Percentiles rank a stretch among this genome's conserved stretches.
Evolutionary conservation across 2,888 invertebrate genomes (phyloP).

Genomic region (Hofmannophila pseudospretella): DNA sequence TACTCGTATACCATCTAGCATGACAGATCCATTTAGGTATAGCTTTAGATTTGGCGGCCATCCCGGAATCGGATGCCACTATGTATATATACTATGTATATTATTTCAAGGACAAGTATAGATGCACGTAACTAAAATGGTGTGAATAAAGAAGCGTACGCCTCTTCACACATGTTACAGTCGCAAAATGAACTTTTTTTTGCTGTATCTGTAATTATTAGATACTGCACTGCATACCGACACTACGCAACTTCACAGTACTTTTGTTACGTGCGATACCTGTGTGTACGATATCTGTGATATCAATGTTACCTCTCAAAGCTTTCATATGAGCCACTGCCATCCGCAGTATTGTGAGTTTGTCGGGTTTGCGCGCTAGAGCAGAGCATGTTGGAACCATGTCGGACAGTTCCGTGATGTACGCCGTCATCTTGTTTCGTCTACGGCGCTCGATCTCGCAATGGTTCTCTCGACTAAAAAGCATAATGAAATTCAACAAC

Average conservation of each 20-base stretch:
- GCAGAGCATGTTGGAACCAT: slow-evolving; percentile 99
- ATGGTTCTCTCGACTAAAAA: slow-evolving; percentile 93
- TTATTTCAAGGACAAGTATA: neutral
- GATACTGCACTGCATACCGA: neutral
- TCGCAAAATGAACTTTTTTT: no score
- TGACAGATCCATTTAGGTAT: no score
- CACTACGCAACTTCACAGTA: no score
- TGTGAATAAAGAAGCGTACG: no score
- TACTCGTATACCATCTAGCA: no score
- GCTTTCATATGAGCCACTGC: slow-evolving; percentile 99
- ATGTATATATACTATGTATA: no score
- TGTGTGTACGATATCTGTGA: no score
- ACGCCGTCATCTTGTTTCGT: slow-evolving; percentile 99
- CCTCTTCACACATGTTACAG: no score
- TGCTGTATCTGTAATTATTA: neutral
- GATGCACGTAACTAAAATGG: no score
- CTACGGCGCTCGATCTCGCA: slow-evolving; percentile 99
- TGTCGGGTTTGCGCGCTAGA: slow-evolving; percentile 98
- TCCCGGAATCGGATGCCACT: no score
- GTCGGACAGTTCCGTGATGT: slow-evolving; percentile 99
- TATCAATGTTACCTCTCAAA: slow-evolving; percentile 83
- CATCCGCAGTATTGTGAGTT: slow-evolving; percentile 98
- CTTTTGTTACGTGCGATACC: neutral
- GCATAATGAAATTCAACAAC: no score
- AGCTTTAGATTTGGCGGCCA: no score